Base-by-base conservation (phyloP, 2,888 invertebrate species). In the Molanna angustata region DNA sequence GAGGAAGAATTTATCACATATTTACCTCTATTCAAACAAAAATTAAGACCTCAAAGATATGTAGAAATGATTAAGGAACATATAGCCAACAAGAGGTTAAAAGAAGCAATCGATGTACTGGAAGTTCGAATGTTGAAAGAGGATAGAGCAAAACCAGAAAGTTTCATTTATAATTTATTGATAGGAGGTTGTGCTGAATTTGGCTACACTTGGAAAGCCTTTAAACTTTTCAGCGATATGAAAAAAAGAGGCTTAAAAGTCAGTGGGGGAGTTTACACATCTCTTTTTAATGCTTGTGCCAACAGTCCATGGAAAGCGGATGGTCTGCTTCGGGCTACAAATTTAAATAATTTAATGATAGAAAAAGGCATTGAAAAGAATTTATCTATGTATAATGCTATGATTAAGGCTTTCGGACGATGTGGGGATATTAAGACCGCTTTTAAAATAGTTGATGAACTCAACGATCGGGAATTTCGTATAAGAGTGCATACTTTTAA, bases 361-460 rank as follows among this genome's bases (percentile, higher is more conserved):
- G 83, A 86, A 61, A 87, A 85, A 62, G 79, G 81, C 4, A 72
- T 83, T 59, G 75, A 81, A 58, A 83, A 89, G 2, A 92, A 91
- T 66, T 68, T 82, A 1, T 82, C 84, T 4, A 90, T 88, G 64
- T 94, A 90, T 65, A 87, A 94, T 75, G 83, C 88, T 2, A 89
- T 95, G 86, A 90, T 95, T 22, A 94, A 93, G 76, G 91, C 93
- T 1, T 96, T 90, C 73, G 93, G 92, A 0, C 77, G 87, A 54
- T 88, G 89, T 70, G 88, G 89, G 0, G 88, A 92, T 67, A 66
- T 92, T 14, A 65, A 80, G 52, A 84, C 83, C 31, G 90, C 94
- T 1, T 94, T 94, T 69, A 67, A 79, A 65, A 68, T 95, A 51
- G 88, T 87, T 1, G 94, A 96, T 73, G 90, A 93, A 75, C 91